Percentiles rank a stretch among this genome's conserved stretches.
These are phyloP conservation scores for Micromys minutus DNA, from an alignment of 2,113 vertebrate species.

Conservation along the genomic window DNA sequence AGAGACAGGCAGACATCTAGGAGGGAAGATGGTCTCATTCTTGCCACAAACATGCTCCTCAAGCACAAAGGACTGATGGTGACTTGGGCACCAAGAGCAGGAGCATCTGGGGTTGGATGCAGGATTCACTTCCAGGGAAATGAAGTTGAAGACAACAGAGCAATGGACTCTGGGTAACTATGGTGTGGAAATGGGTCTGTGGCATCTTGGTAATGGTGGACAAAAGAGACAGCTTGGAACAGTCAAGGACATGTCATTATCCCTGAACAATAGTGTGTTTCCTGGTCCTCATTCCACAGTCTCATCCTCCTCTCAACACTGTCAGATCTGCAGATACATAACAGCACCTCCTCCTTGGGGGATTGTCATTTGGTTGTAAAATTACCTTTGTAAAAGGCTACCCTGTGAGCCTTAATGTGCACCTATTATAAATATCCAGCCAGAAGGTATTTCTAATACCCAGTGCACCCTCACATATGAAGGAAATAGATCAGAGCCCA, in stretches of 20 bases:
- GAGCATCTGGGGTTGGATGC: background rate
- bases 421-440: background rate
- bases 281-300: background rate
- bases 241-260: background rate
- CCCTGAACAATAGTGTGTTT: too few species aligned
- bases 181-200: too few species aligned
- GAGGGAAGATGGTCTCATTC: background rate
- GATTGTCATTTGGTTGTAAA: background rate
- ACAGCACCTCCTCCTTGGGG: background rate
- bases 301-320: background rate
- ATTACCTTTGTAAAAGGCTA: background rate
- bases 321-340: background rate
- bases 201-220: background rate
- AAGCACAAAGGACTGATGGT: background rate
- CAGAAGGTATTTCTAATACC: background rate
- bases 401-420: background rate
- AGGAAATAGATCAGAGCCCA: background rate
- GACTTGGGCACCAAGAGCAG: background rate
- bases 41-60: background rate
- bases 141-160: too few species aligned
- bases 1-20: background rate
- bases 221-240: background rate
- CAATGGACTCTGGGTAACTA: background rate
- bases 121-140: background rate
- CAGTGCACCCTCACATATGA: accelerated